A percentile compares a stretch with the other conserved stretches of the same genome.
These are phyloP conservation scores for Drosophila ogumai DNA, from an alignment of 1,140 invertebrate species.

Conservation along the genomic window DNA sequence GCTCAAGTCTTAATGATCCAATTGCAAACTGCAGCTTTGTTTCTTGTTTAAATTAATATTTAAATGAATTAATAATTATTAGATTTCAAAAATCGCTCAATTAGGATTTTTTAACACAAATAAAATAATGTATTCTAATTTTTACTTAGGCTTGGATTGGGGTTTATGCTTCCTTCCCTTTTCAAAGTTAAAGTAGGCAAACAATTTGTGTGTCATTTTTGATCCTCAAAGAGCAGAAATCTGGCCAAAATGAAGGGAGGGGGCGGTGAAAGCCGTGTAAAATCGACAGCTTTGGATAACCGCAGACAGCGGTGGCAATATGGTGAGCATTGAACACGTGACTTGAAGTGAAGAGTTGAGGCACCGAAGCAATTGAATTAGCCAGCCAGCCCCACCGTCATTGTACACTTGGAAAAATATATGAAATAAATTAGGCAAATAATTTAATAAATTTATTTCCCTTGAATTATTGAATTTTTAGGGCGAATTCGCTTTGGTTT, in stretches of 20 bases:
- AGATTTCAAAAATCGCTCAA: no score
- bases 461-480: no score
- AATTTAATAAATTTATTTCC: no score
- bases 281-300: conserved; percentile 1
- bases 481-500: no score
- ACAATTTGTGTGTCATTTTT: background rate
- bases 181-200: background rate
- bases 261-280: background rate
- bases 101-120: no score
- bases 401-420: background rate
- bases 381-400: background rate
- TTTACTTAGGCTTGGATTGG: no score
- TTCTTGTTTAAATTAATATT: no score
- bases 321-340: background rate
- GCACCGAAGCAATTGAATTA: conserved; percentile 12
- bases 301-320: conserved; percentile 2
- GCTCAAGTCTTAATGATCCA: no score
- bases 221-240: background rate
- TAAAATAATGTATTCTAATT: no score
- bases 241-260: background rate
- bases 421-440: no score
- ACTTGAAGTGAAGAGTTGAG: background rate
- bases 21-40: no score
- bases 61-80: no score
- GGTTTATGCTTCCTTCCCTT: background rate